A percentile compares a stretch with the other conserved stretches of the same genome.
Conservation (phyloP, 2,113 vertebrate species). For the Ciconia stormi region DNA sequence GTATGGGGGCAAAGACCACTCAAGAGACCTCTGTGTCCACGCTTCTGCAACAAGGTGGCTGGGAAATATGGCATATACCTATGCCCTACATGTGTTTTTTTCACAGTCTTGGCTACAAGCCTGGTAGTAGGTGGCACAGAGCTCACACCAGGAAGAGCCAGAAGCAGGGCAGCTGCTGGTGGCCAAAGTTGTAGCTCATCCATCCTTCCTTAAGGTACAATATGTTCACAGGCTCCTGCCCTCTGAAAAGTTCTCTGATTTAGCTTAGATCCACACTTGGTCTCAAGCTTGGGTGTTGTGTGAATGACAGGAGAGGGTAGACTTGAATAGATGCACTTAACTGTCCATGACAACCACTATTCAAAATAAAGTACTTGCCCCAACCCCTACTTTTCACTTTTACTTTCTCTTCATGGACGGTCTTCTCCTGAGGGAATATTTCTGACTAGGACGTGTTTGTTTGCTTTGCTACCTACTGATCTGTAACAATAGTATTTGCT, state of each 20-base stretch:
- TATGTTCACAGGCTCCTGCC: not conserved
- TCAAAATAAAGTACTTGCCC: not conserved
- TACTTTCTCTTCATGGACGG: not conserved
- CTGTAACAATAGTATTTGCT: not conserved
- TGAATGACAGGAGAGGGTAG: not conserved
- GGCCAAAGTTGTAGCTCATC: not conserved
- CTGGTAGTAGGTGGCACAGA: not conserved
- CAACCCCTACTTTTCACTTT: not conserved
- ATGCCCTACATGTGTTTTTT: accelerated
- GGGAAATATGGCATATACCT: not conserved
- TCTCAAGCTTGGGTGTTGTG: not conserved
- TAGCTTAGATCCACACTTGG: not conserved
- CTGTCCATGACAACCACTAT: not conserved
- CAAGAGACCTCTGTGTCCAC: not conserved
- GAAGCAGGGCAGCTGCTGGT: not conserved
- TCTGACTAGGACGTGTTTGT: not conserved
- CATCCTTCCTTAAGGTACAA: not conserved
- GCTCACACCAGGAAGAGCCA: not conserved
- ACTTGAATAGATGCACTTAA: not conserved
- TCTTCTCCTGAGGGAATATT: not conserved
- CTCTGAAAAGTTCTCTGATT: not conserved
- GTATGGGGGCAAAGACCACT: not conserved
- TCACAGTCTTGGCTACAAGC: not conserved
- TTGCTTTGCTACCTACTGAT: not conserved
- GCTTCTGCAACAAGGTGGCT: not conserved